Conservation (phyloP, 2,888 invertebrate species). For the Eupithecia centaureata region DNA sequence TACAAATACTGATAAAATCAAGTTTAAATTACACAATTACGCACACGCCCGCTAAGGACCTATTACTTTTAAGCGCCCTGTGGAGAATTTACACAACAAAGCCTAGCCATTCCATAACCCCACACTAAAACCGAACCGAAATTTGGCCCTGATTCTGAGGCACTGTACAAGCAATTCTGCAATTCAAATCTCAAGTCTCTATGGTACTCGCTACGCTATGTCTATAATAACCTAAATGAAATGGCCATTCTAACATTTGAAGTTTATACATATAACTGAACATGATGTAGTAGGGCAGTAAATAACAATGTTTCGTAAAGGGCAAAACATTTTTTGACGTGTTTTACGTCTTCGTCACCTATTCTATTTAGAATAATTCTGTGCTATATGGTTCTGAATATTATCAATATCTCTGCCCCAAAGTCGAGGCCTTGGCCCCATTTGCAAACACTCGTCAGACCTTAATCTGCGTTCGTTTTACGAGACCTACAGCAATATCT, state of each 20-base stretch:
- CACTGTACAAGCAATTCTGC: background rate
- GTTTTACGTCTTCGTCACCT: background rate
- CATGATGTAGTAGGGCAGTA: background rate
- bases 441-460: constrained; percentile 77
- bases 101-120: constrained; percentile 62
- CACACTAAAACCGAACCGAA: constrained; percentile 58
- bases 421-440: constrained; percentile 61
- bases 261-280: too few species aligned
- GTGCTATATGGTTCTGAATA: background rate
- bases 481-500: constrained; percentile 79
- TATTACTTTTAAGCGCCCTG: constrained; percentile 48
- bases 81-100: constrained; percentile 62
- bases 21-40: constrained; percentile 39
- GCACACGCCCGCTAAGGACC: constrained; percentile 29
- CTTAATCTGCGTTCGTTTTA: constrained; percentile 82
- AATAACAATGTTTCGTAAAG: background rate
- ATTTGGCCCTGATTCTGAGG: background rate
- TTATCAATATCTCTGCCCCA: background rate
- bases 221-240: background rate
- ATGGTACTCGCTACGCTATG: background rate
- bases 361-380: background rate
- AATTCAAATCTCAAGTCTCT: background rate
- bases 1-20: constrained; percentile 30
- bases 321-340: background rate
- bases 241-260: too few species aligned